Conservation (phyloP, 2,888 invertebrate species). For the Andrena dorsata region DNA sequence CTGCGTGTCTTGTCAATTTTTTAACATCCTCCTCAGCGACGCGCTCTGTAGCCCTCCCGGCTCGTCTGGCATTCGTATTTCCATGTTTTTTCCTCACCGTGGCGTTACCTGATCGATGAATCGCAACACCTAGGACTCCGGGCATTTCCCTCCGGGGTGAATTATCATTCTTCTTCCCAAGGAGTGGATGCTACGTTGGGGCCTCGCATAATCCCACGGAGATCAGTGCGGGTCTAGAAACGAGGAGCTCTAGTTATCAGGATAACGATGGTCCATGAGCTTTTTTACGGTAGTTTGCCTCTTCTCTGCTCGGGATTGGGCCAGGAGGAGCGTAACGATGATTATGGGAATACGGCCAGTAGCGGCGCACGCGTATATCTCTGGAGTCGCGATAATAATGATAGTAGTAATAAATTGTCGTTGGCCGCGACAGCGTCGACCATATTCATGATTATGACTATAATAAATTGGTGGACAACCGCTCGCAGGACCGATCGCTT, state of each 20-base stretch:
- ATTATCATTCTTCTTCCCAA: not conserved
- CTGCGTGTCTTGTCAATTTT: conserved; percentile 65
- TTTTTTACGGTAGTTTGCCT: not conserved
- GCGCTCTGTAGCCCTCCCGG: not conserved
- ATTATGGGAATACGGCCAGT: conserved; percentile 55
- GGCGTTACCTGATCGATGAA: conserved; percentile 1
- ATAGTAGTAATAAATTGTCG: conserved; percentile 65
- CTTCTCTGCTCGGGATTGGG: conserved; percentile 1
- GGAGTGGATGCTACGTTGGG: too few relatives aligned
- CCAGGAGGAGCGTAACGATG: conserved; percentile 42
- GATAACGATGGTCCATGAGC: not conserved
- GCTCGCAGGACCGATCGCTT: conserved; percentile 63
- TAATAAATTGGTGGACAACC: conserved; percentile 69
- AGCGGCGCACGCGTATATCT: conserved; percentile 32
- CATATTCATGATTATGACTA: conserved; percentile 65
- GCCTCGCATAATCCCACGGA: not conserved
- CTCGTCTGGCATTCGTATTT: not conserved
- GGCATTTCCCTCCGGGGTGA: not conserved
- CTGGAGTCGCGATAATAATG: conserved; percentile 61
- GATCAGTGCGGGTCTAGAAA: not conserved
- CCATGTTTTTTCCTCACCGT: not conserved
- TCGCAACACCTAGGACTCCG: not conserved
- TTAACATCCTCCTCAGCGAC: conserved; percentile 41
- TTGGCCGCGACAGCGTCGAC: conserved; percentile 57
- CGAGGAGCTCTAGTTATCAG: not conserved